phyloP scores from a whole-genome alignment of 1,140 invertebrate species.

The Galleria mellonella region DNA sequence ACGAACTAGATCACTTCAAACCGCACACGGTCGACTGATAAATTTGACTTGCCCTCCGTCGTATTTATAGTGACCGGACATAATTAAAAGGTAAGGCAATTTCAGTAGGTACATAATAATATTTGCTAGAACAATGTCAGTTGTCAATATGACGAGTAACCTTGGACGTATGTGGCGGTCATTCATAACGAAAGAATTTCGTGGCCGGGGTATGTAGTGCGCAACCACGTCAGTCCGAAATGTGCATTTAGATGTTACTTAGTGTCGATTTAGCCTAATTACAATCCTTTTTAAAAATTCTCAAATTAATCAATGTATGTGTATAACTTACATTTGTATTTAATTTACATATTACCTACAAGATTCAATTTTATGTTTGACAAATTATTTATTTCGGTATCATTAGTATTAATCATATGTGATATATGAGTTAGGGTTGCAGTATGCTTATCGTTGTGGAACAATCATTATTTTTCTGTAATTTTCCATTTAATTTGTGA shows the following conservation, averaged over 20 bases:
- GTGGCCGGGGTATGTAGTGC: constrained; percentile 52
- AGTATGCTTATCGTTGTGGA: too few relatives aligned
- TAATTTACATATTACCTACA: too few relatives aligned
- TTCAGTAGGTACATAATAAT: constrained; percentile 47
- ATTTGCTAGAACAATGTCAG: constrained; percentile 63
- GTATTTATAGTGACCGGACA: constrained; percentile 67
- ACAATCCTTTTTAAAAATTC: not conserved
- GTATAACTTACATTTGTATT: too few relatives aligned
- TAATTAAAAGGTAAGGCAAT: constrained; percentile 64
- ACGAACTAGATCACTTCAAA: constrained; percentile 25
- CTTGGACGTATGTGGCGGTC: constrained; percentile 51
- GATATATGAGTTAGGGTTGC: too few relatives aligned
- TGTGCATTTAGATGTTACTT: not conserved
- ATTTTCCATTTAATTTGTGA: too few relatives aligned
- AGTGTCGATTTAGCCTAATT: not conserved
- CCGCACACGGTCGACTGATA: constrained; percentile 23
- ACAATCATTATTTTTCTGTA: too few relatives aligned
- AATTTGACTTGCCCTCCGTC: constrained; percentile 33
- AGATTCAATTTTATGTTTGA: too few relatives aligned
- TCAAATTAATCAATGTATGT: too few relatives aligned
- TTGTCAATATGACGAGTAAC: constrained; percentile 60
- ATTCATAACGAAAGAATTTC: constrained; percentile 58
- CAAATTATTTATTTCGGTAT: too few relatives aligned
- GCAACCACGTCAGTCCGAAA: constrained; percentile 25
- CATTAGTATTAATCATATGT: too few relatives aligned